Conservation (phyloP, 92 coral and sea anemone genomes). For the Epizoanthus rinbou region DNA sequence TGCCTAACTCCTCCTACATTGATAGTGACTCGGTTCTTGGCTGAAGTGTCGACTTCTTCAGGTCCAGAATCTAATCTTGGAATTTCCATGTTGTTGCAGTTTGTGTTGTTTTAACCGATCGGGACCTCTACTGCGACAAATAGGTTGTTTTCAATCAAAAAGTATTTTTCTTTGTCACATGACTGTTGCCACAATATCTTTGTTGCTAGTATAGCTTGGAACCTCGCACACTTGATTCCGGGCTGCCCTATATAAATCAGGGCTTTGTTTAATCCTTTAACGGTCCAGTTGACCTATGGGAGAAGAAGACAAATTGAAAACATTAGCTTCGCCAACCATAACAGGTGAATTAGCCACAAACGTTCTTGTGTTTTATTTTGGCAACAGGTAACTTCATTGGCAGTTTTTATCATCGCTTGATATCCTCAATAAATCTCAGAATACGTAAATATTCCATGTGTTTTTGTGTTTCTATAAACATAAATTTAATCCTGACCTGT, state of each 20-base stretch:
- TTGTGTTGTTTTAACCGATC: neutral
- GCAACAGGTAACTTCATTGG: constrained; percentile 5
- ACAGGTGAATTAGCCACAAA: constrained; percentile 23
- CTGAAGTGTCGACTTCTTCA: constrained; percentile 50
- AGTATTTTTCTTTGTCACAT: constrained; percentile 16
- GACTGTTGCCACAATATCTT: constrained; percentile 11
- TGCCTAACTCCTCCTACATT: constrained; percentile 91
- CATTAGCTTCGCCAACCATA: constrained; percentile 17
- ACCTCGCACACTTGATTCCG: constrained; percentile 7
- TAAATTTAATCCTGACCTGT: neutral
- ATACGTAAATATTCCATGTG: neutral
- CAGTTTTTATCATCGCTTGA: neutral
- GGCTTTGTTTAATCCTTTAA: constrained; percentile 41
- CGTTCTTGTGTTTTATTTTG: constrained; percentile 1
- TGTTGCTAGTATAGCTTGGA: constrained; percentile 17
- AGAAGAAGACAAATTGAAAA: constrained; percentile 16
- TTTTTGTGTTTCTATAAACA: neutral
- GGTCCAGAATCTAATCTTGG: constrained; percentile 17
- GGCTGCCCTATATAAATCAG: neutral
- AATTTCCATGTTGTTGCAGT: constrained; percentile 17
- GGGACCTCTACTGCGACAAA: neutral
- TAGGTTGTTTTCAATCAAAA: neutral
- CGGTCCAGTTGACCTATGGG: constrained; percentile 27
- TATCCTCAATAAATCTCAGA: neutral
- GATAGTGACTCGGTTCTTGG: constrained; percentile 69